Conservation (phyloP, 2,888 invertebrate species). For the Onchidella celtica region DNA sequence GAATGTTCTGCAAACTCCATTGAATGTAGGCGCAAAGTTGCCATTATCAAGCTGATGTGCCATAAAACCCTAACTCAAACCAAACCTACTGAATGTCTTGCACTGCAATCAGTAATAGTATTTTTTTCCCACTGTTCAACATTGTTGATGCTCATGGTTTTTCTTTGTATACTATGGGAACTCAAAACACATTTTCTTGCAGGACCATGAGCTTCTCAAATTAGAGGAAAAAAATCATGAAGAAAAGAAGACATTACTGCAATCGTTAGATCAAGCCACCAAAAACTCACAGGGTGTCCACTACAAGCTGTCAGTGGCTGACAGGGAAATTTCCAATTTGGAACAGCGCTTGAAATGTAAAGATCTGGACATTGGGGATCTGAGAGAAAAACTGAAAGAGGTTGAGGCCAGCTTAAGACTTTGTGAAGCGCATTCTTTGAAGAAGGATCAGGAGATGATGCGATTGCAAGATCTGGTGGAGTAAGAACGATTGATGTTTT, state of each 20-base stretch:
- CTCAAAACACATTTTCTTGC: no score
- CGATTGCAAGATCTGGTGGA: slow-evolving; percentile 43
- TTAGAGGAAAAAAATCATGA: slow-evolving; percentile 38
- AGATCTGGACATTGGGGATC: slow-evolving; percentile 37
- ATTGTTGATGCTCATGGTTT: no score
- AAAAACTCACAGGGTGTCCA: slow-evolving; percentile 46
- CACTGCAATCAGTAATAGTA: no score
- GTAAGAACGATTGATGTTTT: slow-evolving; percentile 18
- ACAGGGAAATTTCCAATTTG: slow-evolving; percentile 40
- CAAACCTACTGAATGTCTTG: no score
- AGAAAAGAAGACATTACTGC: slow-evolving; percentile 38
- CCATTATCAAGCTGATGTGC: no score
- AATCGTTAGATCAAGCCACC: slow-evolving; percentile 42
- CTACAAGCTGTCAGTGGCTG: slow-evolving; percentile 46
- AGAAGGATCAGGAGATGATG: slow-evolving; percentile 38
- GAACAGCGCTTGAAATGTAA: slow-evolving; percentile 39
- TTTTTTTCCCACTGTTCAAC: no score
- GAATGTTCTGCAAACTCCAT: no score
- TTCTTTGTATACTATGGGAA: no score
- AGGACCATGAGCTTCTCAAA: slow-evolving; percentile 45
- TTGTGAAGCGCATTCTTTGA: slow-evolving; percentile 23
- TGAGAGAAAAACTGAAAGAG: slow-evolving; percentile 19
- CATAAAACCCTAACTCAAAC: no score
- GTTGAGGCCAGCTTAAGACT: neutral
- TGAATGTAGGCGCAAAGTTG: no score